Percentiles rank a stretch among this genome's conserved stretches.
Conservation (phyloP, 2,888 invertebrate genomes). For the Calameuta filiformis region DNA sequence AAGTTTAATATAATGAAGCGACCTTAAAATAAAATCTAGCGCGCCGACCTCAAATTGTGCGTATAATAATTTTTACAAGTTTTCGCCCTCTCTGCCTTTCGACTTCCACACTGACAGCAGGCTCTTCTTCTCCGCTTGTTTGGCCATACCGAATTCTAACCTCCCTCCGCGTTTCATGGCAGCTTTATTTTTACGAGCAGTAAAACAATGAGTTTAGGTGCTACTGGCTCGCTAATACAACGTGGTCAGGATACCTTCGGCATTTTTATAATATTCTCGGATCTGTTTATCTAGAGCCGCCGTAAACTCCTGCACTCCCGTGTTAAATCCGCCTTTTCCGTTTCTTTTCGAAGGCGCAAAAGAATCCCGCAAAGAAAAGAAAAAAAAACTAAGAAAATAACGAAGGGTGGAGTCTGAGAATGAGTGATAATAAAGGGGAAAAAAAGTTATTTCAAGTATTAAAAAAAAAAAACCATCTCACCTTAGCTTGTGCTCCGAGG, state of each 20-base stretch:
- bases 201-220: conserved; percentile 2
- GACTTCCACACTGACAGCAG: neutral
- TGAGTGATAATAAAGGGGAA: conserved; percentile 10
- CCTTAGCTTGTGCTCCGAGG: conserved; percentile 55
- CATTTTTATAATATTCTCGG: conserved; percentile 3
- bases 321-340: neutral
- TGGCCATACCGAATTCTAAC: neutral
- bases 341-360: neutral
- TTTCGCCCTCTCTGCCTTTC: neutral
- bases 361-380: neutral
- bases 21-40: neutral
- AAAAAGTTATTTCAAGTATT: neutral
- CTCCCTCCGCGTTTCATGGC: neutral
- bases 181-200: conserved; percentile 10
- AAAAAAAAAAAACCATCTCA: conserved; percentile 29
- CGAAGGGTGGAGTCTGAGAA: conserved; percentile 16
- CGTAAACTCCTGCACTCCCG: neutral
- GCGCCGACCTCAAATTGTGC: neutral
- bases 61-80: neutral
- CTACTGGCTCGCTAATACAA: neutral
- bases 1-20: neutral
- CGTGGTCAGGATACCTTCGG: neutral
- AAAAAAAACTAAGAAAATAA: neutral
- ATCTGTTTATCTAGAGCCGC: neutral
- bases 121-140: neutral